These are phyloP conservation scores for Dryococelus australis DNA, from an alignment of 2,888 invertebrate genomes.

Conservation along the genomic window DNA sequence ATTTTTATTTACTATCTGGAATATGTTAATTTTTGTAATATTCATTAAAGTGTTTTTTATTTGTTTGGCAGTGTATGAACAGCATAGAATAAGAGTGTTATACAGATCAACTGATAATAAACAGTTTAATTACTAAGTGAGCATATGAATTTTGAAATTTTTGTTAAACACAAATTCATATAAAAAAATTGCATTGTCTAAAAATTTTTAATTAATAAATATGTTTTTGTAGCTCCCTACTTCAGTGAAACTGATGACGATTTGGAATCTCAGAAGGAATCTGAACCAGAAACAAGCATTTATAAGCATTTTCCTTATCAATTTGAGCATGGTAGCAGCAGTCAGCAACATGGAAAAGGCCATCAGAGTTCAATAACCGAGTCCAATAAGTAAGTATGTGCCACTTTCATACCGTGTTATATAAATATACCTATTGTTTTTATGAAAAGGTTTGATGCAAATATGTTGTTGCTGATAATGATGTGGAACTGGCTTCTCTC, in stretches of 20 bases:
- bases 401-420: not conserved
- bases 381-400: conserved; percentile 39
- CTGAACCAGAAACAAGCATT: conserved; percentile 53
- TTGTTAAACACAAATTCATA: too few relatives aligned
- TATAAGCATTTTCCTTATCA: conserved; percentile 42
- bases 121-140: too few relatives aligned
- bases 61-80: too few relatives aligned
- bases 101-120: too few relatives aligned
- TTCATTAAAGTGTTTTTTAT: too few relatives aligned
- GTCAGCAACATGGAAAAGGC: conserved; percentile 38
- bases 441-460: too few relatives aligned
- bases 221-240: conserved; percentile 53
- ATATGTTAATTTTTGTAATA: too few relatives aligned
- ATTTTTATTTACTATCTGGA: too few relatives aligned
- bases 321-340: conserved; percentile 42
- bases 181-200: not conserved
- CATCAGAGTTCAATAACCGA: conserved; percentile 44
- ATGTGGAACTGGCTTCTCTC: not conserved
- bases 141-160: not conserved
- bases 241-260: conserved; percentile 69
- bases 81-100: too few relatives aligned
- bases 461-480: not conserved
- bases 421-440: not conserved
- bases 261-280: conserved; percentile 56
- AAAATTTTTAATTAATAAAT: not conserved